Evolutionary conservation across 2,797 vertebrate species (phyloP), one percentile per base, ranked within the genome.

Genomic region (Gymnothorax javanicus): DNA sequence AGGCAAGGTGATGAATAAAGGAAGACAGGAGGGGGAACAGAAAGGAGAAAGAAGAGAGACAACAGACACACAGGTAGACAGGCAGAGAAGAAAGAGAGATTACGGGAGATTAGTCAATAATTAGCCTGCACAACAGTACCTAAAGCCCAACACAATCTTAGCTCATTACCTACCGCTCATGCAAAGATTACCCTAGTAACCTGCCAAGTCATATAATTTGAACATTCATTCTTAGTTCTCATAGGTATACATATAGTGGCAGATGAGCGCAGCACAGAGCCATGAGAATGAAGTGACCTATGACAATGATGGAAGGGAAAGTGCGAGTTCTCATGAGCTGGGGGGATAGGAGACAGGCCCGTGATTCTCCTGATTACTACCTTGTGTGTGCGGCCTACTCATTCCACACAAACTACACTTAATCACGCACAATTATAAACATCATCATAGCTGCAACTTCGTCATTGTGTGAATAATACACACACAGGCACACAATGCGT

Each of bases 81-180:
- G 58, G 15, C 1, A 15, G 17, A 20, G 9, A 17, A 64, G 60
- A 17, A 12, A 15, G 60, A 62, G 7, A 15, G 20, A 8, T 52
- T 50, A 86, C 77, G 33, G 15, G 69, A 86, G 71, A 85, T 59
- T 56, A 85, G 69, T 69, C 20, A 85, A 6, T 77, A 33, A 77
- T 52, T 52, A 6, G 33, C 13, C 33, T 15, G 43, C 71, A 75
- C 33, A 17, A 50, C 2, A 5, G 12, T 17, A 50, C 12, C 33
- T 20, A 5, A 2, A 50, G 33, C 67, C 27, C 5, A n/a, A 6
- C 8, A 13, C 25, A 73, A 27, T 33, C 9, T 7, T 43, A 43
- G 4, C 5, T 50, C 33, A 17, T 50, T 50, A 9, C n/a, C 1
- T 52, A 77, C 13, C 23, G 25, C 23, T 20, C 8, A 50, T 17